Evolutionary conservation across 2,797 vertebrate genomes (phyloP).

Genomic region (Artibeus jamaicensis): DNA sequence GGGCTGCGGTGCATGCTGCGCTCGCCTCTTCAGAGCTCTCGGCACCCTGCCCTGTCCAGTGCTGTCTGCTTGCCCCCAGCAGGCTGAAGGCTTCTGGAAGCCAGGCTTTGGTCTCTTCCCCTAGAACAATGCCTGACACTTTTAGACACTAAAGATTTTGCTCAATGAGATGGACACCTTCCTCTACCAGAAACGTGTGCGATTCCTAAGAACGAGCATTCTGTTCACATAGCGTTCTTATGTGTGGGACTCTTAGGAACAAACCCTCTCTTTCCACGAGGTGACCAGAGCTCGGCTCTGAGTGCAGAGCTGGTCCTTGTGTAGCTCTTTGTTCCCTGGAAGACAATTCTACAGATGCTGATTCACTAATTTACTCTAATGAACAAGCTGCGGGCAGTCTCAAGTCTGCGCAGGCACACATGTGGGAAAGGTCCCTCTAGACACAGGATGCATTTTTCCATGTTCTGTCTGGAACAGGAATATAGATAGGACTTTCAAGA

Average conservation of each 20-base stretch:
- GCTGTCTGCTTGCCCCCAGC: too few relatives aligned
- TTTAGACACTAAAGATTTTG: background rate
- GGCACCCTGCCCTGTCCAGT: background rate
- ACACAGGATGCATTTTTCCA: constrained; percentile 41
- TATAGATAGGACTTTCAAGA: constrained; percentile 17
- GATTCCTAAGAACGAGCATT: background rate
- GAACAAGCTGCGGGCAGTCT: constrained; percentile 48
- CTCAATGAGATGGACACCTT: background rate
- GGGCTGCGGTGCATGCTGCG: rapidly evolving
- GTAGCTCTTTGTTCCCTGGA: constrained; percentile 6
- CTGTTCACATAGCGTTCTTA: background rate
- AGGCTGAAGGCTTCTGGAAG: background rate
- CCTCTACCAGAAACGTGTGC: rapidly evolving
- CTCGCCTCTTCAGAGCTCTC: background rate
- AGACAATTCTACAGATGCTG: background rate
- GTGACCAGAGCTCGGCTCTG: background rate
- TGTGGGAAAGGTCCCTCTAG: constrained; percentile 32
- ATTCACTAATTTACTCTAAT: constrained; percentile 54
- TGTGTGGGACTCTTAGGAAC: background rate
- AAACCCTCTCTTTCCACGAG: constrained; percentile 24
- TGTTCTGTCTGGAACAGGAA: constrained; percentile 30
- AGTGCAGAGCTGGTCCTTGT: background rate
- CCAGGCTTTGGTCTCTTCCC: background rate
- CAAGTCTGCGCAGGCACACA: background rate
- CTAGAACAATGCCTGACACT: background rate